phyloP scores from a whole-genome alignment of 2,888 invertebrate species.

The Ephialtes manifestator region DNA sequence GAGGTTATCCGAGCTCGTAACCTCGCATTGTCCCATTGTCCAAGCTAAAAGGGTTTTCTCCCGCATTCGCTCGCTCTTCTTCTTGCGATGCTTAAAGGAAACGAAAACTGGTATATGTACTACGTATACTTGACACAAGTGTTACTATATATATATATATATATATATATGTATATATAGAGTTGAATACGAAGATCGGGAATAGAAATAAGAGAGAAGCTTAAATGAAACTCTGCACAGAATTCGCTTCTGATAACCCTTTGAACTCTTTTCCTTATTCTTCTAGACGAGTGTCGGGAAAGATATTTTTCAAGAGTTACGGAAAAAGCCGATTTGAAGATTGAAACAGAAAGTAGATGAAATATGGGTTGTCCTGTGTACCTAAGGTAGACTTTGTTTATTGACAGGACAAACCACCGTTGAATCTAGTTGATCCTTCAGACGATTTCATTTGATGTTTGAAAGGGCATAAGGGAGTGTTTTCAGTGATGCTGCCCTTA shows the following conservation, averaged over 20 bases:
- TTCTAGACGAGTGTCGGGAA: constrained; percentile 39
- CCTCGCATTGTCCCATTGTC: constrained; percentile 74
- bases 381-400: background rate
- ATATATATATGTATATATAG: constrained; percentile 6
- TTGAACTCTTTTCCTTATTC: constrained; percentile 20
- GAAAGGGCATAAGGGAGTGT: background rate
- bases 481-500: background rate
- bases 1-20: constrained; percentile 69
- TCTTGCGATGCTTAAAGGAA: constrained; percentile 74
- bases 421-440: background rate
- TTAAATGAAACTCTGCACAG: constrained; percentile 46
- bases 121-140: background rate
- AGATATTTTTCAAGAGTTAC: constrained; percentile 4
- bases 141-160: background rate
- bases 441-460: background rate
- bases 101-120: constrained; percentile 55
- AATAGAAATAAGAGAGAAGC: constrained; percentile 30
- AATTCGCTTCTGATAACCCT: background rate
- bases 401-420: background rate
- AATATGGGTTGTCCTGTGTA: background rate
- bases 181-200: constrained; percentile 29
- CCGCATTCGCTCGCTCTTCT: constrained; percentile 63
- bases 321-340: constrained; percentile 9
- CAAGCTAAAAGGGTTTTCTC: constrained; percentile 72
- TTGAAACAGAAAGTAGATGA: background rate